These are phyloP conservation scores for Apamea anceps DNA, from an alignment of 2,888 invertebrate species.

Conservation along the genomic window DNA sequence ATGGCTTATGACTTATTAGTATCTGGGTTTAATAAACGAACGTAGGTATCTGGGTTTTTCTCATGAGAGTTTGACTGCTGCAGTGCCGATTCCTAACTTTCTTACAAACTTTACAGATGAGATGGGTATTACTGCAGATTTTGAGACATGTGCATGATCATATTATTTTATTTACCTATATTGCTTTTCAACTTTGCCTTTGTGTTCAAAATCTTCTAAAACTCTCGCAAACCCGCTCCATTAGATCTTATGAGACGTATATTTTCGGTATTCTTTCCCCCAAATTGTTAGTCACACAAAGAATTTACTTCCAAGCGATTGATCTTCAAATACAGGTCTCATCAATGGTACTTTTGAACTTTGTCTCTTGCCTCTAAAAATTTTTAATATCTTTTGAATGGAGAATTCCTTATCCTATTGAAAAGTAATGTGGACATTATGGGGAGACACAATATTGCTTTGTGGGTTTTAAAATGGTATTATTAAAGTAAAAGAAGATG, in stretches of 20 bases:
- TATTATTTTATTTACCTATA: not conserved
- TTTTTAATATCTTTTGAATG: conserved; percentile 33
- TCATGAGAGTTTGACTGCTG: not conserved
- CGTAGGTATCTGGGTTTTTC: too few species aligned
- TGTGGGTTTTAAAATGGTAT: not conserved
- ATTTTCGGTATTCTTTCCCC: conserved; percentile 37
- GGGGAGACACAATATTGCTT: not conserved
- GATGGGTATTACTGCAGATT: too few species aligned
- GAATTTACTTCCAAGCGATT: conserved; percentile 73
- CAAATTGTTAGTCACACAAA: conserved; percentile 62
- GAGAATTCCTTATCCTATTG: conserved; percentile 21
- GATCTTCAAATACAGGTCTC: conserved; percentile 65
- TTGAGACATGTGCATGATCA: not conserved
- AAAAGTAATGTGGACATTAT: not conserved
- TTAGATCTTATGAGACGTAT: conserved; percentile 26
- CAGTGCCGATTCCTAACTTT: not conserved
- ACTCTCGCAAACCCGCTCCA: not conserved
- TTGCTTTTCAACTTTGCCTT: not conserved
- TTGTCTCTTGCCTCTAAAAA: conserved; percentile 26
- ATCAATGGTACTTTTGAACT: conserved; percentile 63
- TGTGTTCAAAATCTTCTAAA: not conserved
- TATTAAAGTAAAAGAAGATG: not conserved
- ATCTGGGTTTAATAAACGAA: too few species aligned
- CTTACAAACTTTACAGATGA: too few species aligned
- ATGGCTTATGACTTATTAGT: too few species aligned